phyloP scores from a whole-genome alignment of 2,888 invertebrate species.

The Psococerastis gibbosa region DNA sequence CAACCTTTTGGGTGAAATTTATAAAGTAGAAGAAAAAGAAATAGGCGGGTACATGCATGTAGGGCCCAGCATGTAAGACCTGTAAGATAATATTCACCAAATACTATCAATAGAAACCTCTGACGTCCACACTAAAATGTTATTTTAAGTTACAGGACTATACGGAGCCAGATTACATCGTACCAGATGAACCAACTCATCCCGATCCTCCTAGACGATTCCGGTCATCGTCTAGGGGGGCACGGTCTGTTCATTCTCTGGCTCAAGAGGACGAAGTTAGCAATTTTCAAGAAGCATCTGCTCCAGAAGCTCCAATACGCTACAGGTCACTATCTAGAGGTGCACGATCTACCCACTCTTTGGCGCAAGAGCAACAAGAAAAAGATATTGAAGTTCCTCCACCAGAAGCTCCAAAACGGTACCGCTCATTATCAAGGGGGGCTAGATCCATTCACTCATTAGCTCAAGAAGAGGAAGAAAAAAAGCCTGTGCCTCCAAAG shows the following conservation, averaged over 20 bases:
- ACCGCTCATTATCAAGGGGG: conserved; percentile 7
- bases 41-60: too few species aligned
- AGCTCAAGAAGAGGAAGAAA: neutral
- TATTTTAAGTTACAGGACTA: conserved; percentile 10
- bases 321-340: too few species aligned
- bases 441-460: conserved; percentile 1
- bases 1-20: too few species aligned
- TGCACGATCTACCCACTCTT: neutral
- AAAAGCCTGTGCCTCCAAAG: neutral
- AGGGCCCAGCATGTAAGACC: too few species aligned
- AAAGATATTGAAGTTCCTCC: conserved; percentile 12
- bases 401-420: conserved; percentile 19
- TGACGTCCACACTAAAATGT: too few species aligned
- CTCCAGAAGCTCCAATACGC: too few species aligned
- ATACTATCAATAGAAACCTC: too few species aligned
- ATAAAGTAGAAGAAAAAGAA: too few species aligned
- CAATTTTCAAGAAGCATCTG: too few species aligned
- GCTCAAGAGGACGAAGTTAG: too few species aligned
- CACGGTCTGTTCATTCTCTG: conserved; percentile 1
- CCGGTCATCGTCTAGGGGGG: conserved; percentile 5
- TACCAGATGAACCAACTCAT: conserved; percentile 19
- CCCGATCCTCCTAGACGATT: conserved; percentile 19
- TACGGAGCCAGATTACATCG: conserved; percentile 11
- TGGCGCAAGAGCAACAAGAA: neutral
- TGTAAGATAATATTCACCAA: too few species aligned